Percentiles rank a stretch among this genome's conserved stretches.
These are phyloP conservation scores for Antedon bifida DNA, from an alignment of 35 echinoderm and acorn worm species.

Conservation along the genomic window DNA sequence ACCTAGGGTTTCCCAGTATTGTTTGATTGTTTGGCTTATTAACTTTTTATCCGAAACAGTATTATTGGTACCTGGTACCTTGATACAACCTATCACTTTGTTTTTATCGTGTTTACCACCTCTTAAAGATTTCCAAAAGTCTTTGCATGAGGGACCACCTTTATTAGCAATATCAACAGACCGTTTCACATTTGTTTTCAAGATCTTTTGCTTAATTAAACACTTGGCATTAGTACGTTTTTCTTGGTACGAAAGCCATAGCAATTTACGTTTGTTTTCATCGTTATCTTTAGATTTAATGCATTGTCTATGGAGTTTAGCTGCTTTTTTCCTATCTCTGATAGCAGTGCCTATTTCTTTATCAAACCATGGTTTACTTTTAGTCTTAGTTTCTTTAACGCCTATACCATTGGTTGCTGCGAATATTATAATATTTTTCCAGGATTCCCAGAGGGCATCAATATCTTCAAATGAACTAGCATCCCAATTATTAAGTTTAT, in stretches of 20 bases:
- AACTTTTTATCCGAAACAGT: too few relatives aligned
- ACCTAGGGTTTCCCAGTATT: too few relatives aligned
- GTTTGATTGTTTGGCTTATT: too few relatives aligned
- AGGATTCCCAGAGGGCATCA: constrained; percentile 1
- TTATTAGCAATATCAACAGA: neutral
- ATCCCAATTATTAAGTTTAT: neutral
- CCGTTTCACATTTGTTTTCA: neutral
- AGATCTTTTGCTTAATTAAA: neutral
- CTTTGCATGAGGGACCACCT: neutral
- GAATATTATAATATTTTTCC: neutral
- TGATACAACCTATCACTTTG: neutral
- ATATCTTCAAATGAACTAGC: neutral
- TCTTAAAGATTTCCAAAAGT: neutral
- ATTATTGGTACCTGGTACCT: neutral
- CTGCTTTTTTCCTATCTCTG: neutral
- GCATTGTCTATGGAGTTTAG: neutral
- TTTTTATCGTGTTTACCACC: neutral
- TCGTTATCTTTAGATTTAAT: neutral
- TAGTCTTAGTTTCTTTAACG: neutral
- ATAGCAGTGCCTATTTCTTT: neutral
- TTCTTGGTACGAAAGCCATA: neutral
- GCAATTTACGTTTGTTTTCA: neutral
- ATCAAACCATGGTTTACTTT: neutral
- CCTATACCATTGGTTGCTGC: constrained; percentile 5
- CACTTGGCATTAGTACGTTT: neutral